A percentile compares a stretch with the other conserved stretches of the same genome.
Evolutionary conservation across 2,888 invertebrate genomes (phyloP).

Genomic region (Troglohyphantes excavatus): DNA sequence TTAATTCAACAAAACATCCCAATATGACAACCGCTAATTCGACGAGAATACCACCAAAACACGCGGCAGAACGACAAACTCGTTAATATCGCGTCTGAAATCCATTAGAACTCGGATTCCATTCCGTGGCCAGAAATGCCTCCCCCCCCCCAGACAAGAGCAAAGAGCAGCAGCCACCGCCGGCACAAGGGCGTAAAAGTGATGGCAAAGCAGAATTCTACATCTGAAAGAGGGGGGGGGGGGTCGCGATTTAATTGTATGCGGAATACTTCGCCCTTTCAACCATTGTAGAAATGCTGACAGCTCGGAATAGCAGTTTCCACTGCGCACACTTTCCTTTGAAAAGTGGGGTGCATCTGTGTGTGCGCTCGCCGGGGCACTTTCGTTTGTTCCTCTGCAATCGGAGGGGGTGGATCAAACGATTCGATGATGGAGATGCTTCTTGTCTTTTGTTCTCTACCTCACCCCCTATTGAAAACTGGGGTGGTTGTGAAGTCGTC

Average conservation of each 20-base stretch:
- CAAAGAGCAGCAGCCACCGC: no score
- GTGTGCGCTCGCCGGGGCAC: neutral
- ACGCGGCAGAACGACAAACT: conserved; percentile 3
- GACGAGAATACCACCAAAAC: conserved; percentile 18
- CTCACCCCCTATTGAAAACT: neutral
- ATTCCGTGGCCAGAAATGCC: conserved; percentile 10
- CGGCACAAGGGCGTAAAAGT: conserved; percentile 19
- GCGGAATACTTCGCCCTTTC: conserved; percentile 42
- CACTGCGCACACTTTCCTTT: conserved; percentile 19
- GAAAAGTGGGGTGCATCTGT: neutral
- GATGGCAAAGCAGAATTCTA: conserved; percentile 41
- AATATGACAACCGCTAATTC: conserved; percentile 17
- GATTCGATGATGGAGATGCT: neutral
- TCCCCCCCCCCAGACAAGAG: no score
- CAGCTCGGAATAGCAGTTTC: conserved; percentile 38
- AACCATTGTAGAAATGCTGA: conserved; percentile 29
- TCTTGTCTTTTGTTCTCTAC: neutral
- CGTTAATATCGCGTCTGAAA: conserved; percentile 57
- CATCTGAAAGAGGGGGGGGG: neutral
- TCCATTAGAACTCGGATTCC: conserved; percentile 52
- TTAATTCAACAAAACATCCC: neutral
- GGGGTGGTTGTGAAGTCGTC: neutral
- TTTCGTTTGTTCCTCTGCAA: conserved; percentile 35
- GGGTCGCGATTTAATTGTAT: conserved; percentile 40
- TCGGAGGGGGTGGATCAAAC: conserved; percentile 4